Conservation (phyloP, 2,888 invertebrate genomes). For the Carterocephalus palaemon region DNA sequence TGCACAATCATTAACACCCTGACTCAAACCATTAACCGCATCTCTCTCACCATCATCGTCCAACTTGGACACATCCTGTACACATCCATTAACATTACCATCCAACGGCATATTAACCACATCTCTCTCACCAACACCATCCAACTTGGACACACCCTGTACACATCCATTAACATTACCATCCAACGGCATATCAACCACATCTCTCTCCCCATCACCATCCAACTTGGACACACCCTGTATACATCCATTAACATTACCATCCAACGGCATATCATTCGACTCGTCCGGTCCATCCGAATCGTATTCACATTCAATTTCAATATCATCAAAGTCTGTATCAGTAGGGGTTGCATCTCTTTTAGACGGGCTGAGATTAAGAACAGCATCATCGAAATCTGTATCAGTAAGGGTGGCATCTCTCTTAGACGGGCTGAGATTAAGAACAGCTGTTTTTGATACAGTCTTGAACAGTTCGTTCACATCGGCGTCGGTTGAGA, state of each 20-base stretch:
- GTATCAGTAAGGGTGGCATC: constrained; percentile 24
- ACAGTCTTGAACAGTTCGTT: constrained; percentile 65
- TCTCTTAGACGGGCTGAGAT: constrained; percentile 56
- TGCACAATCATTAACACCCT: too few species aligned
- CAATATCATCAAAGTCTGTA: constrained; percentile 52
- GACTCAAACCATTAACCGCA: too few species aligned
- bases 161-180: too few species aligned
- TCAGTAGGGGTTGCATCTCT: constrained; percentile 47
- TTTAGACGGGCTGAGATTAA: constrained; percentile 58
- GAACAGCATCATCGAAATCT: constrained; percentile 54
- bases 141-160: too few species aligned
- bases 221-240: too few species aligned
- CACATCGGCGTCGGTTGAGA: constrained; percentile 48
- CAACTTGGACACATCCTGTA: constrained; percentile 5
- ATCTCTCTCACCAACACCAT: background rate
- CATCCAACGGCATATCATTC: constrained; percentile 9
- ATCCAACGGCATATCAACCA: constrained; percentile 9
- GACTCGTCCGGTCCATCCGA: constrained; percentile 30
- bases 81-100: too few species aligned
- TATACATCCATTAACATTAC: too few species aligned
- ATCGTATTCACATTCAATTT: constrained; percentile 39
- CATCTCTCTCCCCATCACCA: constrained; percentile 29
- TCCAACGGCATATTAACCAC: constrained; percentile 3
- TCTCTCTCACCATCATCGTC: background rate
- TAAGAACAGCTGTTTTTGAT: constrained; percentile 61